Evolutionary conservation across 2,888 invertebrate species (phyloP).

Genomic region (Lapara coniferarum): DNA sequence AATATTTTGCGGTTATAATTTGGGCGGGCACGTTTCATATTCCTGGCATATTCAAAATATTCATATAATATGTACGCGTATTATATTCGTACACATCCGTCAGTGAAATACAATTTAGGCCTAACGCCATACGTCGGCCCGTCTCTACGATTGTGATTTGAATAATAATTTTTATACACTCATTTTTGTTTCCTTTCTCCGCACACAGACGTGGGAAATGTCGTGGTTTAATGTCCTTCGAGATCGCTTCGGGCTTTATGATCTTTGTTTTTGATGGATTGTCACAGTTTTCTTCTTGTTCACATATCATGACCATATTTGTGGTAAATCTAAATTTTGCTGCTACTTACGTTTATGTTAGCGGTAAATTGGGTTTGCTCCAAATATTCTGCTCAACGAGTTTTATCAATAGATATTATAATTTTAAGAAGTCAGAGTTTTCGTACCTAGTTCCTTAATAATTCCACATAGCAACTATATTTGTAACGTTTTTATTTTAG

Average conservation of each 20-base stretch:
- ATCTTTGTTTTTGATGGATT: slow-evolving; percentile 46
- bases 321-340: background rate
- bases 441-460: background rate
- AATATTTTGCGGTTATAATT: slow-evolving; percentile 19
- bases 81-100: slow-evolving; percentile 59
- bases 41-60: slow-evolving; percentile 38
- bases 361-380: background rate
- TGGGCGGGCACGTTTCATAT: slow-evolving; percentile 23
- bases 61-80: slow-evolving; percentile 46
- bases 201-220: slow-evolving; percentile 77
- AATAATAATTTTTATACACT: slow-evolving; percentile 80
- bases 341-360: slow-evolving; percentile 3
- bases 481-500: background rate
- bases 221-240: slow-evolving; percentile 70
- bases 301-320: slow-evolving; percentile 6
- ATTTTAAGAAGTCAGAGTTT: background rate
- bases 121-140: slow-evolving; percentile 71
- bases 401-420: background rate
- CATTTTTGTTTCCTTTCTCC: slow-evolving; percentile 80
- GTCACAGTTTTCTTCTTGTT: slow-evolving; percentile 35
- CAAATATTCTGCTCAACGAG: background rate
- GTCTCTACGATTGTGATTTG: slow-evolving; percentile 76
- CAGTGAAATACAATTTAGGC: slow-evolving; percentile 77
- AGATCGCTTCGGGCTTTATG: slow-evolving; percentile 57
- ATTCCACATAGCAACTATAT: background rate